A percentile compares a stretch with the other conserved stretches of the same genome.
Conservation (phyloP, 1,140 invertebrate genomes). For the Drosophila oshimai region DNA sequence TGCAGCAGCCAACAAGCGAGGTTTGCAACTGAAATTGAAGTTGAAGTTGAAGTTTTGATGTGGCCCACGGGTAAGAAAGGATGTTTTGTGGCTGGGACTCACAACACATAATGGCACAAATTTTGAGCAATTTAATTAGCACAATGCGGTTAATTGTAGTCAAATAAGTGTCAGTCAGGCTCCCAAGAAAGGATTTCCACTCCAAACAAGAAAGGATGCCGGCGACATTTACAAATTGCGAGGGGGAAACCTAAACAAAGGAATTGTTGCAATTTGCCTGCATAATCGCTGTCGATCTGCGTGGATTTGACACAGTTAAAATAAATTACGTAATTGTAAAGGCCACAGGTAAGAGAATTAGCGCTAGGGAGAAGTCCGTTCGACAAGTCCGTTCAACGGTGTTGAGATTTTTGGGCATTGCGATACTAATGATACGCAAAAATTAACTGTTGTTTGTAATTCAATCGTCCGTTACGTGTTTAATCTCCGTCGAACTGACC, state of each 20-base stretch:
- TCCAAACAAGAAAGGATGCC: slow-evolving; percentile 45
- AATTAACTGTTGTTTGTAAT: too few relatives aligned
- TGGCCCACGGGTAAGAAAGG: slow-evolving; percentile 59
- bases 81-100: slow-evolving; percentile 43
- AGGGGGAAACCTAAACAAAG: slow-evolving; percentile 30
- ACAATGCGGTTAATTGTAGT: slow-evolving; percentile 78
- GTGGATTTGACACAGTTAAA: slow-evolving; percentile 81
- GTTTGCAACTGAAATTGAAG: not conserved
- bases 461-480: too few relatives aligned
- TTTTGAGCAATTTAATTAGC: slow-evolving; percentile 81
- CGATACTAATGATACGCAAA: too few relatives aligned
- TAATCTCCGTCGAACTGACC: too few relatives aligned
- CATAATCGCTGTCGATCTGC: slow-evolving; percentile 78
- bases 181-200: slow-evolving; percentile 1
- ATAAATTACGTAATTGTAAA: too few relatives aligned
- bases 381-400: too few relatives aligned
- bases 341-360: too few relatives aligned
- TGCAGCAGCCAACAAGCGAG: slow-evolving; percentile 1
- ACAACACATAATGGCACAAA: slow-evolving; percentile 76
- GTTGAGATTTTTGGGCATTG: too few relatives aligned
- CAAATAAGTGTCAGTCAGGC: slow-evolving; percentile 59
- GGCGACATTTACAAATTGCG: slow-evolving; percentile 75
- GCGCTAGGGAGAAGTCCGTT: too few relatives aligned
- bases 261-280: slow-evolving; percentile 76
- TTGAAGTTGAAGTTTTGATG: slow-evolving; percentile 39